A percentile compares a stretch with the other conserved stretches of the same genome.
Evolutionary conservation across 2,888 invertebrate genomes (phyloP).

Genomic region (Lacanobia oleracea): DNA sequence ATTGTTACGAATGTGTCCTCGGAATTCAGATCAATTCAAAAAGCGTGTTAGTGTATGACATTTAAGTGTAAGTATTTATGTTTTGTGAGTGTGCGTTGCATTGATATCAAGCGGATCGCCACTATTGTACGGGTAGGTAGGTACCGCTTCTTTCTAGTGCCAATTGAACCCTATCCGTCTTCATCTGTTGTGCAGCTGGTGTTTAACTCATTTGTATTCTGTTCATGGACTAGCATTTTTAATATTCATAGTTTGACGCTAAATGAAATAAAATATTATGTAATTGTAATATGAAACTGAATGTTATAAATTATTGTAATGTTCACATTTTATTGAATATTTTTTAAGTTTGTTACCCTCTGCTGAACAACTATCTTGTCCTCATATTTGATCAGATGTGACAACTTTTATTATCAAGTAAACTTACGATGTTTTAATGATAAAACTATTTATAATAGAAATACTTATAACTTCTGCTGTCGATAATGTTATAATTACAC

Average conservation of each 20-base stretch:
- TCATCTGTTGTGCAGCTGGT: constrained; percentile 30
- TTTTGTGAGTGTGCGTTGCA: constrained; percentile 22
- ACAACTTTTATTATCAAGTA: constrained; percentile 22
- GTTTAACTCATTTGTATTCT: constrained; percentile 23
- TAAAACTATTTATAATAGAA: constrained; percentile 21
- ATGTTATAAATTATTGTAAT: constrained; percentile 9
- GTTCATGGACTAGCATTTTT: constrained; percentile 1
- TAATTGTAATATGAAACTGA: constrained; percentile 3
- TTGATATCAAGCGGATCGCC: constrained; percentile 18
- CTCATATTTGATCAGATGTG: constrained; percentile 47
- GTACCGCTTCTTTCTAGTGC: constrained; percentile 44
- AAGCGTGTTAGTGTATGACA: constrained; percentile 18
- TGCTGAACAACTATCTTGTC: constrained; percentile 27
- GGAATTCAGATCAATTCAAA: constrained; percentile 56
- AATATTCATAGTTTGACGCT: constrained; percentile 15
- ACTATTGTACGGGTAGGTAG: constrained; percentile 37
- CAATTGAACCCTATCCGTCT: constrained; percentile 56
- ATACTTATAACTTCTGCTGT: constrained; percentile 6
- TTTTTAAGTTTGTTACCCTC: constrained; percentile 41
- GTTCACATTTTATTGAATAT: constrained; percentile 6
- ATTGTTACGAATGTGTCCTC: constrained; percentile 36
- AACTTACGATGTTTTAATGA: constrained; percentile 28
- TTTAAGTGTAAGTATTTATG: constrained; percentile 14
- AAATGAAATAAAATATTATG: neutral
- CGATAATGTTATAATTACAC: neutral